phyloP scores from a whole-genome alignment of 2,797 vertebrate species.

The Sus cebifrons region DNA sequence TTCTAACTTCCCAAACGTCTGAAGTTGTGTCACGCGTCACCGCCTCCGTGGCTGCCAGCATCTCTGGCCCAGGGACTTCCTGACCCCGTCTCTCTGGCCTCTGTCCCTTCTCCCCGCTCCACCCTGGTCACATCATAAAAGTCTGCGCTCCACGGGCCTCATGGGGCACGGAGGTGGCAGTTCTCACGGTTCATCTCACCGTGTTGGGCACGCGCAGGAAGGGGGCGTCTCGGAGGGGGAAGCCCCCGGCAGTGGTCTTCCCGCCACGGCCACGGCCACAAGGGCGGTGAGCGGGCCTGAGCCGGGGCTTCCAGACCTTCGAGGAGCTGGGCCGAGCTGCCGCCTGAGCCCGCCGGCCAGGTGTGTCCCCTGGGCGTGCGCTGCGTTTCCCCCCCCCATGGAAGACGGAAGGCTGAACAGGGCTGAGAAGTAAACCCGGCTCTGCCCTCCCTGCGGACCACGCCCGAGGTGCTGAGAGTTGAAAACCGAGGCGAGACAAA shows the following conservation, averaged over 20 bases:
- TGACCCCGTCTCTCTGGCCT: neutral
- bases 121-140: neutral
- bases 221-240: no score
- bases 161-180: no score
- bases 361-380: no score
- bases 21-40: rapidly evolving
- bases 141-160: neutral
- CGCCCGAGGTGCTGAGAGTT: no score
- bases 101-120: neutral
- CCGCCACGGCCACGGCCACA: rapidly evolving
- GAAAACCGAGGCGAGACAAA: neutral
- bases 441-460: no score
- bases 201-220: neutral
- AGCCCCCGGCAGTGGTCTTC: neutral
- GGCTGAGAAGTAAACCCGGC: neutral
- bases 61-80: neutral
- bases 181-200: no score
- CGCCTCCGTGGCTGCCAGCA: neutral
- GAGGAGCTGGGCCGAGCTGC: rapidly evolving
- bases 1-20: neutral
- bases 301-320: neutral
- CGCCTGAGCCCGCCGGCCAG: neutral
- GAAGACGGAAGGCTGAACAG: neutral
- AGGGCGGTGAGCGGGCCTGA: neutral
- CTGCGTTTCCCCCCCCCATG: neutral